Base-by-base conservation (phyloP, 2,113 vertebrate species). In the Siphamia tubifer region DNA sequence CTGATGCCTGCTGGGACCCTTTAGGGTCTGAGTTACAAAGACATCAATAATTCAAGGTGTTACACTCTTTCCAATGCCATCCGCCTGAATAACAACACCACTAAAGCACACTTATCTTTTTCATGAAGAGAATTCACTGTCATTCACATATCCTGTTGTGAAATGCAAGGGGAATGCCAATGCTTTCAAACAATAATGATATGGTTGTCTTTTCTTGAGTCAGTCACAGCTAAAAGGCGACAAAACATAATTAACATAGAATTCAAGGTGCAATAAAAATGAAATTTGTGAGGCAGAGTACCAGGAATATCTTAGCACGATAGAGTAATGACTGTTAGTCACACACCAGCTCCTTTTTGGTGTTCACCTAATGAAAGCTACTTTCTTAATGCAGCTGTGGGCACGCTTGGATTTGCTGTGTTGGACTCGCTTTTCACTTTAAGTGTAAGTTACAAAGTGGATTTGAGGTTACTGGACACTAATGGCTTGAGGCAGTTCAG, bases 31-130 rank as follows among this genome's bases (percentile, higher is more conserved):
- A 48, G 40, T 36, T 79, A 81, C 70, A 85, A 86, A 82, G 60
- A 38, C 80, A 91, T 92, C 51, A 90, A 92, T 92, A 90, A 93
- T 92, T 93, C 86, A 93, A 63, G 57, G 86, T 73, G 68, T 66
- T 87, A 74, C 58, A 75, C 47, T 31, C 54, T 45, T 17, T 66
- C 17, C 49, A 0, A n/a, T 61, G 31, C 25, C 48, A 52, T 56
- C 30, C 12, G 68, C 51, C 55, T 68, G 82, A 38, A 84, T 84
- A 87, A 87, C 74, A 89, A 57, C 63, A 76, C 40, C 24, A 42
- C 47, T 73, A 55, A 89, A 87, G 69, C 66, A 72, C 55, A 79
- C 55, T 78, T 35, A 66, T 82, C 68, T 76, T 69, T 58, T 67
- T 90, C 80, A 63, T 44, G 68, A 74, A 75, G 52, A 71, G 42